These are phyloP conservation scores for Leucopsar rothschildi DNA, from an alignment of 2,113 vertebrate species.

Conservation along the genomic window DNA sequence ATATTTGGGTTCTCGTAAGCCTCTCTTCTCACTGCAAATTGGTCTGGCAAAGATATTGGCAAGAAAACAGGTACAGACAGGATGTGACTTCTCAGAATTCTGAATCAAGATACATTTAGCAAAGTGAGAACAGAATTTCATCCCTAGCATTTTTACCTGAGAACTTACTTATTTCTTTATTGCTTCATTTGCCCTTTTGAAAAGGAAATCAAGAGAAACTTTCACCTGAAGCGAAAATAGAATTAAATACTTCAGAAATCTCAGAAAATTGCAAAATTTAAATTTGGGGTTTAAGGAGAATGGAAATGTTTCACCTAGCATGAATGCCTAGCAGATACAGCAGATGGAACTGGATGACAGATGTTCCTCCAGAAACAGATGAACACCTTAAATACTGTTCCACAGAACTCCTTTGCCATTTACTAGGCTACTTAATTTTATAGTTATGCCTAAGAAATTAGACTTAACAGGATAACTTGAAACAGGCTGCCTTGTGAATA, in stretches of 20 bases:
- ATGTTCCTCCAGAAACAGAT: background rate
- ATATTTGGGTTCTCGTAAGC: background rate
- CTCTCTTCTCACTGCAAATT: background rate
- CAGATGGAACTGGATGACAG: background rate
- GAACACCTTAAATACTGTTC: background rate
- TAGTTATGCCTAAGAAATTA: background rate
- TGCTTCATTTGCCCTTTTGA: background rate
- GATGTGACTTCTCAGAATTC: background rate
- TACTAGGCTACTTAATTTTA: background rate
- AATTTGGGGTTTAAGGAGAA: background rate
- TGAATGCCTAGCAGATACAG: background rate
- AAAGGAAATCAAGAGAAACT: background rate
- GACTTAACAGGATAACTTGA: background rate
- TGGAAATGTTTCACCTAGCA: background rate
- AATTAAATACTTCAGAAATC: background rate
- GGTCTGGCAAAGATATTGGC: background rate
- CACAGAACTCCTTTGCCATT: background rate
- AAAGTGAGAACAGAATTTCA: background rate
- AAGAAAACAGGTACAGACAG: background rate
- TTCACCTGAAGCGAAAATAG: background rate
- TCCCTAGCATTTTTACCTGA: background rate
- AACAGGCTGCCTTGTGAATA: background rate
- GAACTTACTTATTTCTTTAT: background rate
- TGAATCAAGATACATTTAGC: background rate
- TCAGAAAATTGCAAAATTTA: background rate